These are phyloP conservation scores for Paguma larvata DNA, from an alignment of 2,797 vertebrate genomes.

Conservation along the genomic window DNA sequence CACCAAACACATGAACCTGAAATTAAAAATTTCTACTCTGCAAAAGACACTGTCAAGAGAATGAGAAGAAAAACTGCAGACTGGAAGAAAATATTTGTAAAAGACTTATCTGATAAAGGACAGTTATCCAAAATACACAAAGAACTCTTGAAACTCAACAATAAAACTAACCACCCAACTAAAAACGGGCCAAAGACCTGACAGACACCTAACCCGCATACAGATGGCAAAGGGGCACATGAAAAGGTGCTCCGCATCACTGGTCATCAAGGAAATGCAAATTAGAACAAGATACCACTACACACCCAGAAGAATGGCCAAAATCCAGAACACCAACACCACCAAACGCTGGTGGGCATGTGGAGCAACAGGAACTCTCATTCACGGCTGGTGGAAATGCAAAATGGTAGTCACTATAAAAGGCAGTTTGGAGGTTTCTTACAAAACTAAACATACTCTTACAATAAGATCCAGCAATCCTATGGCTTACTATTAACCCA, in stretches of 20 bases:
- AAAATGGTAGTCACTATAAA: not conserved
- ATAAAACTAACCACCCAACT: not conserved
- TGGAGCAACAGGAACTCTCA: not conserved
- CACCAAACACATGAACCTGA: not conserved
- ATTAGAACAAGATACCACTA: not conserved
- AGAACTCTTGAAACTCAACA: not conserved
- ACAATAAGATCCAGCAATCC: not conserved
- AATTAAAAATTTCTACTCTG: not conserved
- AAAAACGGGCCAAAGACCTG: not conserved
- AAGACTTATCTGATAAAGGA: not conserved
- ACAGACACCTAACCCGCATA: not conserved
- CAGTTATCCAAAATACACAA: not conserved
- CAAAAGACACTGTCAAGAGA: not conserved
- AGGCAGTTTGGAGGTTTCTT: not conserved
- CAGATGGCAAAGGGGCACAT: too few relatives aligned
- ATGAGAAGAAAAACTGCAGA: not conserved
- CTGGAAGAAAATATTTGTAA: not conserved
- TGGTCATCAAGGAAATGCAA: not conserved
- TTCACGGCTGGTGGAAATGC: not conserved
- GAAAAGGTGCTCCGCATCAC: not conserved
- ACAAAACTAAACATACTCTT: not conserved
- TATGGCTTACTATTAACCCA: not conserved
- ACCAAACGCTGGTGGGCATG: not conserved
- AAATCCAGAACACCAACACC: not conserved
- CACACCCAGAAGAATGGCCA: not conserved